Conservation (phyloP, 1,140 invertebrate genomes). For the Aphelenchoides fujianensis region DNA sequence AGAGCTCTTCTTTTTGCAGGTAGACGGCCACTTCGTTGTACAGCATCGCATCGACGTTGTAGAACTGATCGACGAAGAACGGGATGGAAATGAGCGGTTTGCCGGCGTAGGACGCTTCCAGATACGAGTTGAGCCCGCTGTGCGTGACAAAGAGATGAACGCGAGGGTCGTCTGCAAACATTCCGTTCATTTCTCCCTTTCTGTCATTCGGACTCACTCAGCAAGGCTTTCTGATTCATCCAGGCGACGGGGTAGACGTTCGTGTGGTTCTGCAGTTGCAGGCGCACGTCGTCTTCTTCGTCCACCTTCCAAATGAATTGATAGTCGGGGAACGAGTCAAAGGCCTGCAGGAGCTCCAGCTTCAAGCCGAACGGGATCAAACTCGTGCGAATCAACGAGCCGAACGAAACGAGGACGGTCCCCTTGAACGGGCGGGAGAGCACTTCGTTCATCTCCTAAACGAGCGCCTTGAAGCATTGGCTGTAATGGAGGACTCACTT, state of each 20-base stretch:
- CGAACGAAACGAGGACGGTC: slow-evolving; percentile 42
- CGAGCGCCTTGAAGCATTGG: too few species aligned
- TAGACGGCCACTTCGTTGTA: slow-evolving; percentile 19
- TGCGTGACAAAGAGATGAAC: slow-evolving; percentile 1
- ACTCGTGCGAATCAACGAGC: slow-evolving; percentile 36
- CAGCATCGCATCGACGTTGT: slow-evolving; percentile 25
- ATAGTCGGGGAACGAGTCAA: slow-evolving; percentile 36
- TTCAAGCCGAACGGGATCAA: slow-evolving; percentile 29
- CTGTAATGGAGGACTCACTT: too few species aligned
- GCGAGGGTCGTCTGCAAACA: too few species aligned
- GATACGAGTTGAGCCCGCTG: slow-evolving; percentile 74
- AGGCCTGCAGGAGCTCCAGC: slow-evolving; percentile 30
- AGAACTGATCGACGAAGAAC: slow-evolving; percentile 40
- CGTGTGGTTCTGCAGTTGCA: neutral
- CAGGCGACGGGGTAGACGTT: neutral
- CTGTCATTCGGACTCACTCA: too few species aligned
- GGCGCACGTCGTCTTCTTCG: slow-evolving; percentile 16
- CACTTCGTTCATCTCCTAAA: too few species aligned
- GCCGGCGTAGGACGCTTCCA: slow-evolving; percentile 77
- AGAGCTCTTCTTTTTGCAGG: slow-evolving; percentile 21
- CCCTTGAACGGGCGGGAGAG: too few species aligned
- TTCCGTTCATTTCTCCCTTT: neutral
- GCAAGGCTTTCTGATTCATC: neutral
- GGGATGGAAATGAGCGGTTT: slow-evolving; percentile 75
- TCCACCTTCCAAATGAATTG: slow-evolving; percentile 46